Conservation (phyloP, 2,797 vertebrate genomes). For the Dryobates pubescens region DNA sequence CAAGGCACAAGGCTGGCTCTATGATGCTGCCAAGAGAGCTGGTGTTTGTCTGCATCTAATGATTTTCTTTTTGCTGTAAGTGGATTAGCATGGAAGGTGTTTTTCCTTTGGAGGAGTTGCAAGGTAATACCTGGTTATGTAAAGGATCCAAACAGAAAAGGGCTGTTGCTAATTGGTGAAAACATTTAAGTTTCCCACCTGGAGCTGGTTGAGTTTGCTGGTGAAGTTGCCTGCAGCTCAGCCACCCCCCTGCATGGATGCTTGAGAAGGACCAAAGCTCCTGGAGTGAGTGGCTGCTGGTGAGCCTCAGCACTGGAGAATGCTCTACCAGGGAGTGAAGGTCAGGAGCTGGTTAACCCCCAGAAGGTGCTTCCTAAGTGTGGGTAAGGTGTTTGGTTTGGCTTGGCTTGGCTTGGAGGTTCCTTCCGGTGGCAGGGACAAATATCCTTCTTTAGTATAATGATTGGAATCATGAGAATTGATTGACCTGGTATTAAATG, state of each 20-base stretch:
- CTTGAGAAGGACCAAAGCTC: background rate
- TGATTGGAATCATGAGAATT: background rate
- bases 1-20: background rate
- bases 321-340: background rate
- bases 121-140: background rate
- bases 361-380: background rate
- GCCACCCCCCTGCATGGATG: rapidly evolving
- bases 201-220: background rate
- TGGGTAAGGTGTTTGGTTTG: background rate
- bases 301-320: background rate
- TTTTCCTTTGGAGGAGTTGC: background rate
- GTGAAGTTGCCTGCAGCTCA: background rate
- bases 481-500: background rate
- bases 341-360: background rate
- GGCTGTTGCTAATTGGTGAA: background rate
- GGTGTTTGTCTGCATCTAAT: background rate
- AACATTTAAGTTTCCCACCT: background rate
- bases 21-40: background rate
- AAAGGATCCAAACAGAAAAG: background rate
- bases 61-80: background rate
- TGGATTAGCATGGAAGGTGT: background rate
- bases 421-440: background rate
- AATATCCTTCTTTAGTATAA: background rate
- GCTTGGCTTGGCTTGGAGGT: background rate
- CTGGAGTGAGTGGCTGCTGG: rapidly evolving